Conservation (phyloP, 2,888 invertebrate species). For the Ormia ochracea region DNA sequence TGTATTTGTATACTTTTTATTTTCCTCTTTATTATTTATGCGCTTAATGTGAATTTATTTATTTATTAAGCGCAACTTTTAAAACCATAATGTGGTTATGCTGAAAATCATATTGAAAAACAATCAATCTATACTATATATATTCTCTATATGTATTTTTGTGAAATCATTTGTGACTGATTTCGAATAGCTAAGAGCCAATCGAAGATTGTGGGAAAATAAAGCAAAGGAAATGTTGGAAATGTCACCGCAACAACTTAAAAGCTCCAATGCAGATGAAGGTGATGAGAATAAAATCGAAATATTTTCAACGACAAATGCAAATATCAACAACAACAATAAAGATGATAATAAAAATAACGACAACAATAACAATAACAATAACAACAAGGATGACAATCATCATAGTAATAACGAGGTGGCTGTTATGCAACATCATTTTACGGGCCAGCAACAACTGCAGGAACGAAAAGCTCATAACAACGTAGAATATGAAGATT, state of each 20-base stretch:
- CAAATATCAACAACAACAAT: constrained; percentile 63
- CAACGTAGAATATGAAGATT: constrained; percentile 57
- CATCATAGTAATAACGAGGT: constrained; percentile 16
- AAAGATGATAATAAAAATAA: constrained; percentile 62
- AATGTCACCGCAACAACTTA: constrained; percentile 68
- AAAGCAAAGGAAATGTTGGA: constrained; percentile 76
- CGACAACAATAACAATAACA: constrained; percentile 60
- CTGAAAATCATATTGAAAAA: constrained; percentile 2
- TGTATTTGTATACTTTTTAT: neutral
- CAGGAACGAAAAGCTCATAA: constrained; percentile 43
- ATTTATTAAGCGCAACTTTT: neutral
- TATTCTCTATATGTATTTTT: constrained; percentile 4
- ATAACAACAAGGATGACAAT: constrained; percentile 61
- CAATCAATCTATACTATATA: constrained; percentile 25
- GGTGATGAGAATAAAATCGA: constrained; percentile 68
- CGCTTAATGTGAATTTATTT: constrained; percentile 35
- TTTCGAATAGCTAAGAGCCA: constrained; percentile 74
- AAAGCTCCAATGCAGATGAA: constrained; percentile 66
- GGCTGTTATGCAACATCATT: constrained; percentile 62
- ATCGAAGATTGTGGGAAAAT: constrained; percentile 77
- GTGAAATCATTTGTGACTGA: constrained; percentile 10
- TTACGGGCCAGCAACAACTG: constrained; percentile 43
- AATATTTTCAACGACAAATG: constrained; percentile 59
- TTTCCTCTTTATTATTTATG: constrained; percentile 3
- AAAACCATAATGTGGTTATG: constrained; percentile 1